A percentile compares a stretch with the other conserved stretches of the same genome.
Conservation (phyloP, 2,797 vertebrate genomes). For the Labeo calbasu region DNA sequence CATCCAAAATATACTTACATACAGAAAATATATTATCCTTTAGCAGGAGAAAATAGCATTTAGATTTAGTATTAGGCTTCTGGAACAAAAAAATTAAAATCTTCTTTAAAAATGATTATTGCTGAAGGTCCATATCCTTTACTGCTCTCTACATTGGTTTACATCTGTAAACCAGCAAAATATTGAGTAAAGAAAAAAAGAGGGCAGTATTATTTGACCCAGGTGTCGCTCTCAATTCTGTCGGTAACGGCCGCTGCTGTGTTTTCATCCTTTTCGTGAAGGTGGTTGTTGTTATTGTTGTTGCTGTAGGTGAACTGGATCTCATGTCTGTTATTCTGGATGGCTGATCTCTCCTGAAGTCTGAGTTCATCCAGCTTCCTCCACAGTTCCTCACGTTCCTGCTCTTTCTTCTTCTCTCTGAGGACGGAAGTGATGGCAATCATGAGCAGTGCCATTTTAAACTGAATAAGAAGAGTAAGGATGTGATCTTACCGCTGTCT, state of each 20-base stretch:
- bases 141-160: conserved; percentile 26
- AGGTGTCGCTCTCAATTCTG: conserved; percentile 53
- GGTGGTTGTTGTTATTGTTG: conserved; percentile 69
- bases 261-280: conserved; percentile 50
- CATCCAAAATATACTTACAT: conserved; percentile 85
- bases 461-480: not conserved
- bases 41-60: conserved; percentile 80
- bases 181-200: conserved; percentile 68
- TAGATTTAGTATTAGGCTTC: conserved; percentile 70
- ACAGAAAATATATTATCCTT: conserved; percentile 76
- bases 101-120: conserved; percentile 83
- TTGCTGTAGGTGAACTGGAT: conserved; percentile 78
- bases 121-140: conserved; percentile 60
- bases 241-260: conserved; percentile 49
- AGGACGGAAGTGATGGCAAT: not conserved
- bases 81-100: not conserved
- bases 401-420: conserved; percentile 97
- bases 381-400: conserved; percentile 97
- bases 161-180: not conserved
- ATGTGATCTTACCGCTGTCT: conserved; percentile 83
- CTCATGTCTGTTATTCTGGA: conserved; percentile 85
- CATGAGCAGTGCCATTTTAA: not conserved
- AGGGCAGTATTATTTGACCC: conserved; percentile 82
- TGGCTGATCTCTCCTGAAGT: conserved; percentile 77
- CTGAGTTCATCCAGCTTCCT: conserved; percentile 90